Conservation (phyloP, 1,140 invertebrate genomes). For the Drosophila grimshawi region DNA sequence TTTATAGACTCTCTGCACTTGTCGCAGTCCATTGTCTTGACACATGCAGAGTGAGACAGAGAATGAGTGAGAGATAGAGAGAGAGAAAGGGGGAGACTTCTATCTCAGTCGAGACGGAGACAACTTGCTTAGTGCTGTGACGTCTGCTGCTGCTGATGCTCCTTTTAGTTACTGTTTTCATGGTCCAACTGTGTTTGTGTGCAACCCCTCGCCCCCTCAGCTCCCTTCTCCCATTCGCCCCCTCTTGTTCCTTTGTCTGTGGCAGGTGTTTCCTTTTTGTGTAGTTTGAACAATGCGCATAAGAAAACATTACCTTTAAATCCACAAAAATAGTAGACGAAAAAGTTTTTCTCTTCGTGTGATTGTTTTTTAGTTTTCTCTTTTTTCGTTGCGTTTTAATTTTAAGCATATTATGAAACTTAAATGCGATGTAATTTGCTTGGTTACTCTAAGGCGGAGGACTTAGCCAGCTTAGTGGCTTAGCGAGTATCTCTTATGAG, state of each 20-base stretch:
- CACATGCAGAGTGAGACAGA: slow-evolving; percentile 10
- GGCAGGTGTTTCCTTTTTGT: slow-evolving; percentile 52
- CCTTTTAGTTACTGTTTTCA: slow-evolving; percentile 72
- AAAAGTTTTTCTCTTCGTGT: slow-evolving; percentile 37
- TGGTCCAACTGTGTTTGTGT: slow-evolving; percentile 31
- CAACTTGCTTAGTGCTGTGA: slow-evolving; percentile 41
- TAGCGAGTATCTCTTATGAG: slow-evolving; percentile 24
- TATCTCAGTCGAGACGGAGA: background rate
- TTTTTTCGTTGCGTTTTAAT: slow-evolving; percentile 45
- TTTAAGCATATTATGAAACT: slow-evolving; percentile 80
- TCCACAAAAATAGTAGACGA: slow-evolving; percentile 8
- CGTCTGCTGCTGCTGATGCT: slow-evolving; percentile 45
- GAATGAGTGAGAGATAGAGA: background rate
- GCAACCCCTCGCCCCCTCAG: background rate
- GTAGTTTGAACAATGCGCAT: slow-evolving; percentile 65
- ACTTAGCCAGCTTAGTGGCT: slow-evolving; percentile 65
- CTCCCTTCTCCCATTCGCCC: no score
- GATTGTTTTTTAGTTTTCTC: no score
- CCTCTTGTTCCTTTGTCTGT: slow-evolving; percentile 19
- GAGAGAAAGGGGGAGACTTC: background rate
- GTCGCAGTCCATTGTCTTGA: slow-evolving; percentile 78
- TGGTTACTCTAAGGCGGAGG: slow-evolving; percentile 55
- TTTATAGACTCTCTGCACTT: slow-evolving; percentile 80
- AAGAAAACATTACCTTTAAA: slow-evolving; percentile 64
- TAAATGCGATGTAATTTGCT: slow-evolving; percentile 80